Conservation (phyloP, 2,888 invertebrate species). For the Drosophila basisetae region DNA sequence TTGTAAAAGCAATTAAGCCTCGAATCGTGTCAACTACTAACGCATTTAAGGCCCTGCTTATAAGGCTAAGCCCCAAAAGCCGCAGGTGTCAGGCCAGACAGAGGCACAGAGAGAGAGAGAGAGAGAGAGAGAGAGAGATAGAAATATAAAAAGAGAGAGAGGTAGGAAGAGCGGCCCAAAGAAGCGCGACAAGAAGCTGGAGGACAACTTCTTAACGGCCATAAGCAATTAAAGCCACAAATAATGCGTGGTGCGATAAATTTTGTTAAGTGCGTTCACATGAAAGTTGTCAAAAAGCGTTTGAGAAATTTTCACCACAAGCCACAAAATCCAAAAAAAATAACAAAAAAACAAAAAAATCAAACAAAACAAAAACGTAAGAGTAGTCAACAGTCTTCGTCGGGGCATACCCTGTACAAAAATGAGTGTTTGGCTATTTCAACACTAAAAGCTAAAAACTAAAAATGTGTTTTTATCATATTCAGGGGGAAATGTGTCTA, state of each 20-base stretch:
- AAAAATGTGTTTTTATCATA: neutral
- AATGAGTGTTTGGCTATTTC: neutral
- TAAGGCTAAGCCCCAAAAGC: slow-evolving; percentile 31
- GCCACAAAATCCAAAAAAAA: slow-evolving; percentile 11
- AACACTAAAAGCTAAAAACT: neutral
- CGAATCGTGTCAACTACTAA: slow-evolving; percentile 69
- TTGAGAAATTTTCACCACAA: slow-evolving; percentile 75
- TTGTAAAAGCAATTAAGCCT: slow-evolving; percentile 68
- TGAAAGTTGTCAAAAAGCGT: slow-evolving; percentile 81
- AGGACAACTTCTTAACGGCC: slow-evolving; percentile 56
- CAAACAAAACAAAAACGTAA: neutral
- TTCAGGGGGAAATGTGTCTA: neutral
- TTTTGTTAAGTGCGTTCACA: slow-evolving; percentile 82
- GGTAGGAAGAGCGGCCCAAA: neutral
- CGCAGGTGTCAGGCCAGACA: slow-evolving; percentile 43
- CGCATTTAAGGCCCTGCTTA: slow-evolving; percentile 56
- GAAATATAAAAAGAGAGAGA: neutral
- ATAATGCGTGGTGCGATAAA: slow-evolving; percentile 79
- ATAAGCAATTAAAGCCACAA: slow-evolving; percentile 79
- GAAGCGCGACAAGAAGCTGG: slow-evolving; percentile 65
- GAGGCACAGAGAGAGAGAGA: neutral
- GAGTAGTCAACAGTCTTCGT: too few relatives aligned
- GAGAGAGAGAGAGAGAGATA: too few relatives aligned
- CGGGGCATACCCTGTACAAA: neutral
- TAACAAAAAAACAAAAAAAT: slow-evolving; percentile 1